These are phyloP conservation scores for Drosophila borealis DNA, from an alignment of 2,888 invertebrate genomes.

Conservation along the genomic window DNA sequence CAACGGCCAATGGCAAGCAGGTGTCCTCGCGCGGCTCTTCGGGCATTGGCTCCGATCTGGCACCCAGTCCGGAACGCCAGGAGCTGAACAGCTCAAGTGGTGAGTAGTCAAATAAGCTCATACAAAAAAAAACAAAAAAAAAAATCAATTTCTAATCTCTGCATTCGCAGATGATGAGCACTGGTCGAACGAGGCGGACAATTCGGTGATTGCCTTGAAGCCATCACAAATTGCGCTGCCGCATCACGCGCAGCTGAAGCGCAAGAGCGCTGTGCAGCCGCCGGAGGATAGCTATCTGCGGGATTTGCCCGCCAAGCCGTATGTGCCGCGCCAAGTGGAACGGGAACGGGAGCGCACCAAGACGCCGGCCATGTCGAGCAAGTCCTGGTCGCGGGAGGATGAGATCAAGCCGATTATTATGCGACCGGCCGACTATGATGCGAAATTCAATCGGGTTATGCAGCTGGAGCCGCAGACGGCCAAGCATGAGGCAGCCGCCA, in stretches of 20 bases:
- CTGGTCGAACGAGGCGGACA: constrained; percentile 85
- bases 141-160: neutral
- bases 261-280: constrained; percentile 82
- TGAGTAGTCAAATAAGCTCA: constrained; percentile 55
- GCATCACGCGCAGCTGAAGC: constrained; percentile 80
- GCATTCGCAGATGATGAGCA: constrained; percentile 82
- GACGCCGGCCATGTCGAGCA: constrained; percentile 57
- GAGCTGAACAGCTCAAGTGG: constrained; percentile 85
- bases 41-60: constrained; percentile 95
- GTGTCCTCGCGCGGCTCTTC: constrained; percentile 93
- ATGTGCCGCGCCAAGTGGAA: constrained; percentile 70
- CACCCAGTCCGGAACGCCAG: constrained; percentile 91
- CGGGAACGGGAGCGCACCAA: constrained; percentile 63
- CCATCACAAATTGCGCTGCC: constrained; percentile 83
- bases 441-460: constrained; percentile 83
- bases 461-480: constrained; percentile 75
- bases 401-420: constrained; percentile 84
- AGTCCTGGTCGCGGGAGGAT: constrained; percentile 83
- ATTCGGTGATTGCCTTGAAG: constrained; percentile 83
- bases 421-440: constrained; percentile 84
- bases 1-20: constrained; percentile 74
- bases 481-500: constrained; percentile 50
- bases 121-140: no score
- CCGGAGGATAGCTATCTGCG: constrained; percentile 84
- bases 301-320: constrained; percentile 84